Base-by-base conservation (phyloP, 2,797 vertebrate genomes). In the Silurus lanzhouensis region DNA sequence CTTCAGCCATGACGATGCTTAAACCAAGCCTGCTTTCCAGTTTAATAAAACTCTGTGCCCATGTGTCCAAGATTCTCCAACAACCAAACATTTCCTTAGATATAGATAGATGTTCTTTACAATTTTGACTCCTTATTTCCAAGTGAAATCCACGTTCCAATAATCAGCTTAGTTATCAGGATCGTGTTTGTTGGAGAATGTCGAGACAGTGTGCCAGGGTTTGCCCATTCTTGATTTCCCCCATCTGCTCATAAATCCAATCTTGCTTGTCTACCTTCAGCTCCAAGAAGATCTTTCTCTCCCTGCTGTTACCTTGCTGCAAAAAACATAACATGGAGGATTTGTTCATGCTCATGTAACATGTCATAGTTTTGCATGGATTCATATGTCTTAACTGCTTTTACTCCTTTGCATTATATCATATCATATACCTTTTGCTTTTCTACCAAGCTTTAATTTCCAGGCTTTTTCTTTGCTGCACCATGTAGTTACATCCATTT, bases 1-100 rank as follows among this genome's bases (percentile, higher is more conserved):
- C 90, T 60, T 88, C 22, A 90, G 83, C 89, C 58, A 2, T 74
- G 68, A 64, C 83, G 46, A 75, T 70, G 66, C 80, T 76, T 22
- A 5, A 44, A 84, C 68, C 83, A 85, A 44, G 48, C 83, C 58
- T 89, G 85, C 72, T 63, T 70, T 64, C 22, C 58, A 27, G 48
- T 27, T 80, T 68, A 27, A 17, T 84, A 68, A 68, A 61, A n/a
- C 72, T 68, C 82, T 77, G 82, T 57, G 86, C 77, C 8, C 57
- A 66, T 44, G 5, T 14, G 17, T 82, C 48, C 12, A 84, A 57
- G 72, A 57, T 74, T 63, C 68, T 80, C 86, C 31, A 68, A 76
- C 83, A 76, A 76, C 60, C 22, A 38, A 44, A 60, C 31, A 61
- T 71, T 72, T 3, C 4, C 44, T 48, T 15, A 38, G 13, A 79